Evolutionary conservation across 2,113 vertebrate genomes (phyloP), one percentile per base, ranked within the genome.

Genomic region (Pluvianellus socialis): DNA sequence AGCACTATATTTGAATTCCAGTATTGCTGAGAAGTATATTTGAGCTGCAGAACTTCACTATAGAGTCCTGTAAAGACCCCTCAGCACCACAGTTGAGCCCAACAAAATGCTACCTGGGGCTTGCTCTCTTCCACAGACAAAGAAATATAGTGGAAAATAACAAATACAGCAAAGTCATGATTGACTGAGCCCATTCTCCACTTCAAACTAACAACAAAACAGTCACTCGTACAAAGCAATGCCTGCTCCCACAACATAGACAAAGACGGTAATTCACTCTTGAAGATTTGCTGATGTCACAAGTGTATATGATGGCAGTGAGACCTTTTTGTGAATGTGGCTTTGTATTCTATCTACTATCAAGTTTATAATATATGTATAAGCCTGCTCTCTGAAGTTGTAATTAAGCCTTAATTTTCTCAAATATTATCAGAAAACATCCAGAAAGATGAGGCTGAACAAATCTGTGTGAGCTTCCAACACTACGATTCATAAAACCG

Each of bases 251-350:
- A 90, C 95, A 72, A 24, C 10, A n/a, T 61, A 90, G 91, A 98
- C 97, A 98, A 98, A 98, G 98, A 80, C 87, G 20, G 76, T 77
- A 96, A 98, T 98, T 98, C 94, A 98, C 95, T 92, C 92, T 35
- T 30, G 42, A 82, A 94, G 68, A 59, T 44, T 71, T 91, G 92
- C 90, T 97, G 96, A 97, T 94, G 96, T 95, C 97, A 97, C 85
- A 91, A 92, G 82, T 19, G 38, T 40, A 16, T 83, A 73, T 96
- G 97, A 97, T 79, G 84, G 95, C 97, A 98, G 87, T 2, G 11
- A 90, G 96, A 92, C 88, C 88, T 17, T 94, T 59, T 50, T 45
- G 93, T 97, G 96, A 98, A 97, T 12, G 86, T 49, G 79, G 89
- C 97, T 98, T 97, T 98, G 97, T 98, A 42, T 59, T 93, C 91